Percentiles rank a stretch among this genome's conserved stretches.
Evolutionary conservation across 2,113 vertebrate species (phyloP).

Genomic region (Helogale parvula): DNA sequence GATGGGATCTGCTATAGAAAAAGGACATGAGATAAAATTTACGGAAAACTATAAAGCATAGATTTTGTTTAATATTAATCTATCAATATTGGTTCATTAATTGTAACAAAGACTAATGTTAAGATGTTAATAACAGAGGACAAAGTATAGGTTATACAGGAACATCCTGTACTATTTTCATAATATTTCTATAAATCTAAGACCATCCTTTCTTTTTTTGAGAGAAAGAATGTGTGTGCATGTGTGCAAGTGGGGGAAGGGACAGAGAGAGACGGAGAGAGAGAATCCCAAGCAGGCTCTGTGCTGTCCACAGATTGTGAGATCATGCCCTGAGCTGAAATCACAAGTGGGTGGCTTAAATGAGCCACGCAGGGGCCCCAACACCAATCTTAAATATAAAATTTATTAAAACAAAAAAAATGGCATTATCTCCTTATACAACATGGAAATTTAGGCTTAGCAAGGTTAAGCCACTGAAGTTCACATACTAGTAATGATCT

Average conservation of each 20-base stretch:
- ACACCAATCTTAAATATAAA: neutral
- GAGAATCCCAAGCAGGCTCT: no score
- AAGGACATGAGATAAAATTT: neutral
- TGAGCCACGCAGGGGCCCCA: neutral
- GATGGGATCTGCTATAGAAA: neutral
- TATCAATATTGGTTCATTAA: neutral
- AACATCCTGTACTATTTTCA: neutral
- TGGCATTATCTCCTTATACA: neutral
- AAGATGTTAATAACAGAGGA: neutral
- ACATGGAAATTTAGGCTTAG: neutral
- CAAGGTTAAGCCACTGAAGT: neutral
- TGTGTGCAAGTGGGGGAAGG: no score
- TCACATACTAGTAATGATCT: neutral
- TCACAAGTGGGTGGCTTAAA: no score
- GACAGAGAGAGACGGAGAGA: no score
- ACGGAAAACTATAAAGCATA: neutral
- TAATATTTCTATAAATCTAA: neutral
- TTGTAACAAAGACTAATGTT: neutral
- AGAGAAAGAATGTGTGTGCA: no score
- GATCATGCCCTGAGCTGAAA: no score
- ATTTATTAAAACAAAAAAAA: constrained; percentile 9
- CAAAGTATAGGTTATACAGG: neutral
- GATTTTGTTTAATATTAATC: neutral
- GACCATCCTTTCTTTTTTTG: neutral
- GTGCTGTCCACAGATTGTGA: no score